Conservation (phyloP, 2,797 vertebrate genomes). For the Lindbergichthys nudifrons region DNA sequence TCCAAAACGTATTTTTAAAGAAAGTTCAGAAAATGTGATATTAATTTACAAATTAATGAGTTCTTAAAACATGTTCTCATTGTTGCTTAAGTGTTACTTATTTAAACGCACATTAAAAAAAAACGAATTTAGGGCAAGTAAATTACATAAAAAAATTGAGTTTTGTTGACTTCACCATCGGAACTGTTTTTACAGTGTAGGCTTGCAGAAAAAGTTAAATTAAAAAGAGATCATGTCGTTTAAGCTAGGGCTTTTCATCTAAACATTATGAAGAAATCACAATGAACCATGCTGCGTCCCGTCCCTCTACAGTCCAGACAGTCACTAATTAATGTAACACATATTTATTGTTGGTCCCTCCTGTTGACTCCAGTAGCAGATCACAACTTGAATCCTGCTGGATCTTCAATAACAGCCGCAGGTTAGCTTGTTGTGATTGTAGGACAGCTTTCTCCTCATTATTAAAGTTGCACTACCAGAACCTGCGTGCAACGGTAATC, state of each 20-base stretch:
- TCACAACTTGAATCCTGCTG: slow-evolving; percentile 28
- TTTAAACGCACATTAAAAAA: too few species aligned
- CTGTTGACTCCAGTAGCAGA: slow-evolving; percentile 16
- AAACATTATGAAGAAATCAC: slow-evolving; percentile 53
- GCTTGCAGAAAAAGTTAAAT: not conserved
- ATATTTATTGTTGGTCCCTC: slow-evolving; percentile 43
- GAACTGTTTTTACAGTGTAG: too few species aligned
- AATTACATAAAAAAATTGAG: too few species aligned
- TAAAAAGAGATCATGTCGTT: not conserved
- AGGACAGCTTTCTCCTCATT: slow-evolving; percentile 6
- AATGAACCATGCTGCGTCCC: slow-evolving; percentile 22
- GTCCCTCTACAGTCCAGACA: slow-evolving; percentile 20
- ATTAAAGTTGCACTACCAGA: slow-evolving; percentile 25
- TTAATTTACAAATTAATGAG: too few species aligned
- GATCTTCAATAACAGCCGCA: slow-evolving; percentile 13
- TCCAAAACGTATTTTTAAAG: too few species aligned
- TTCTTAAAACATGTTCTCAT: too few species aligned
- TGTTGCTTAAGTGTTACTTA: too few species aligned
- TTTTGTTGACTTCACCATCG: too few species aligned
- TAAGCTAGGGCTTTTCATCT: not conserved
- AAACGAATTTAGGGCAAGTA: too few species aligned
- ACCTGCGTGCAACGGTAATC: slow-evolving; percentile 57
- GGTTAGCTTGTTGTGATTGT: slow-evolving; percentile 18
- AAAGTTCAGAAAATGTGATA: too few species aligned
- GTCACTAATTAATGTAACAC: slow-evolving; percentile 50